Evolutionary conservation across 1,140 invertebrate genomes (phyloP), one percentile per base, ranked within the genome.

Genomic region (Drosophila micromelanica): DNA sequence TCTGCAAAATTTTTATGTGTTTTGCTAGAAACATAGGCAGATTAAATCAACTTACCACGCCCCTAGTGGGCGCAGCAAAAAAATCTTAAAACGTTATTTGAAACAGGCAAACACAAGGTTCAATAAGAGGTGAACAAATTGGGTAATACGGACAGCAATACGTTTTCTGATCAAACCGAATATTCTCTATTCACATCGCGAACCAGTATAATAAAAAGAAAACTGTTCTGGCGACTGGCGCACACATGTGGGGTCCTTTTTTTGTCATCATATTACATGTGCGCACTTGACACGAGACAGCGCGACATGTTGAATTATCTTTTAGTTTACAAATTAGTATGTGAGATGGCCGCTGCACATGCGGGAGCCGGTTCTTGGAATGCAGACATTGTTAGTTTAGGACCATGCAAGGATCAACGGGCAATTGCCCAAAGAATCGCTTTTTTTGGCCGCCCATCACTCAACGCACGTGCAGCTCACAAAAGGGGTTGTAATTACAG

Each of bases 271-370:
- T 42, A 62, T 86, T 86, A 80, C 81, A 89, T 72, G 61, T 27
- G 65, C 48, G 37, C 73, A 85, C 80, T 80, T 85, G 81, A 85
- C 80, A 85, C 80, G 80, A 85, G 80, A 85, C 80, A 80, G 68
- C 32, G 62, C 60, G 70, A 84, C 84, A 84, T 80, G 59, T 71
- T 68, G 17, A 20, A 68, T 63, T 65, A 51, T 68, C 76, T 79
- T 76, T 87, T 79, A 79, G 82, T 87, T 87, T 82, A 86, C 82
- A 86, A 86, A 87, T 86, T 87, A 82, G 78, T 81, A 85, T 73
- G 80, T 80, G 80, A 46, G 70, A 71, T 70, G 62, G 37, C n/a
- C 37, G 37, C 40, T 71, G 64, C 42, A 78, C 38, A 84, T 76
- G 68, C 80, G 77, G 81, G 80, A 76, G 78, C 38, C 43, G 48